Conservation (phyloP, 1,140 invertebrate species). For the Manduca sexta region DNA sequence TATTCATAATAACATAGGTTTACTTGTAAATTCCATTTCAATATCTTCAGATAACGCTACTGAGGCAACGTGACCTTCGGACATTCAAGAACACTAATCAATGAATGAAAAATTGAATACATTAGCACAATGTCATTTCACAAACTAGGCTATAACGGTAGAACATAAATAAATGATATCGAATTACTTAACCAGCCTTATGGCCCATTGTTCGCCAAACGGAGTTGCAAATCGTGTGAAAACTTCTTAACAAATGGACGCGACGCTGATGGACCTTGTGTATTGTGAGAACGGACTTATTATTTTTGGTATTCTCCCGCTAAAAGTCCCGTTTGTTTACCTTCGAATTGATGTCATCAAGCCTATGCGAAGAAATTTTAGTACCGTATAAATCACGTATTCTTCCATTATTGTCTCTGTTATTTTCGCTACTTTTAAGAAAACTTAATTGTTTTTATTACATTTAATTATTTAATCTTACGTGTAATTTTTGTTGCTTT, state of each 20-base stretch:
- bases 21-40: too few species aligned
- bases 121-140: not conserved
- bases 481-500: too few species aligned
- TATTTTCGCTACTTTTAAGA: too few species aligned
- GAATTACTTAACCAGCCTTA: slow-evolving; percentile 34
- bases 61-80: not conserved
- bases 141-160: slow-evolving; percentile 10
- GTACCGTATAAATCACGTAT: too few species aligned
- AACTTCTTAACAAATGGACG: slow-evolving; percentile 20
- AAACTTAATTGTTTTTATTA: too few species aligned
- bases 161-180: slow-evolving; percentile 33
- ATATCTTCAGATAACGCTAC: too few species aligned
- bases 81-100: not conserved
- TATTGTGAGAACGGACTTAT: slow-evolving; percentile 24
- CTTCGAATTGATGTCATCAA: not conserved
- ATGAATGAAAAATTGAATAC: not conserved
- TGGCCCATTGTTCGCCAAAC: slow-evolving; percentile 30
- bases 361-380: too few species aligned
- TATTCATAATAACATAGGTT: too few species aligned
- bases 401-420: too few species aligned
- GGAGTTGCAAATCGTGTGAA: slow-evolving; percentile 28
- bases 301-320: slow-evolving; percentile 11
- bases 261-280: slow-evolving; percentile 16
- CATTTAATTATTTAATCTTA: too few species aligned
- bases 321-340: slow-evolving; percentile 15